phyloP scores from a whole-genome alignment of 2,797 vertebrate species.

The Centroberyx gerrardi region DNA sequence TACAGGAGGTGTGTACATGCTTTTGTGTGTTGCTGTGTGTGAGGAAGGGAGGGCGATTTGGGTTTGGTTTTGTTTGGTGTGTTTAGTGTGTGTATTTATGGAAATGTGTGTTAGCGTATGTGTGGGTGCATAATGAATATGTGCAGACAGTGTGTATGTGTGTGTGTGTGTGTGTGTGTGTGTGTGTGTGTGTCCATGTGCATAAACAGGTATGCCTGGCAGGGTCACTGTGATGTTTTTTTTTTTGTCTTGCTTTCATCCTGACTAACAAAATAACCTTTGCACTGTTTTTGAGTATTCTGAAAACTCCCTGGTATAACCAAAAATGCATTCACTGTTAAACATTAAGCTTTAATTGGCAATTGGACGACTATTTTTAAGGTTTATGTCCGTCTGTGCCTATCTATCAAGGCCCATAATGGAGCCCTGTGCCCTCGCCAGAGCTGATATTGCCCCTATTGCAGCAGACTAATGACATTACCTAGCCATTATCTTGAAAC shows the following conservation, averaged over 20 bases:
- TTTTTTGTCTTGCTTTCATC: too few relatives aligned
- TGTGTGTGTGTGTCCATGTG: neutral
- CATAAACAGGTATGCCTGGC: neutral
- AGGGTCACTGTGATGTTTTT: too few relatives aligned
- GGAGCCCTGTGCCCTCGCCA: neutral
- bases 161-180: neutral
- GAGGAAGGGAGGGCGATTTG: neutral
- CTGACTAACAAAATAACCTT: too few relatives aligned
- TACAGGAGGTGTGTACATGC: slow-evolving; percentile 90
- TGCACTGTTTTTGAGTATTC: too few relatives aligned
- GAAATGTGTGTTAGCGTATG: too few relatives aligned
- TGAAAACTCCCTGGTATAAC: too few relatives aligned
- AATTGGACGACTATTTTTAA: neutral
- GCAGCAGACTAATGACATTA: slow-evolving; percentile 43
- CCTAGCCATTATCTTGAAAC: slow-evolving; percentile 30
- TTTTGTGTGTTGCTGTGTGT: neutral
- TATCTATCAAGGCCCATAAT: neutral
- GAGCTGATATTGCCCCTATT: neutral
- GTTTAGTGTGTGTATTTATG: neutral
- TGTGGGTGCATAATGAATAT: too few relatives aligned
- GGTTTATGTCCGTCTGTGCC: slow-evolving; percentile 5
- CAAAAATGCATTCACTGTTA: neutral
- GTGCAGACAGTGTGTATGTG: neutral
- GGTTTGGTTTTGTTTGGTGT: too few relatives aligned
- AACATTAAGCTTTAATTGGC: neutral